Base-by-base conservation (phyloP, 2,113 vertebrate species). In the Parus major region DNA sequence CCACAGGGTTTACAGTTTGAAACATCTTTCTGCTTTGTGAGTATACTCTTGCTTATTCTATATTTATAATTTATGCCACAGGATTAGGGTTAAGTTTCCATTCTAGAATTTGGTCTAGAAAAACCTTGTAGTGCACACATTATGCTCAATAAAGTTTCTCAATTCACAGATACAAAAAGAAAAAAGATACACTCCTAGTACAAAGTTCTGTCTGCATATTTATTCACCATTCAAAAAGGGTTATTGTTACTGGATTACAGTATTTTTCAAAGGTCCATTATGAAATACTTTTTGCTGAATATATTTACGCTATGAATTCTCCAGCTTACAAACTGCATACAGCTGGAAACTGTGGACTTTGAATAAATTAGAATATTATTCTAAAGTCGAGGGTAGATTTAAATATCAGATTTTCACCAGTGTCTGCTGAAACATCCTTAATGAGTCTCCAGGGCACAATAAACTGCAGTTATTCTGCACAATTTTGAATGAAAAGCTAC, bases 281-380 rank as follows among this genome's bases (percentile, higher is more conserved):
- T 76, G 12, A 41, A 90, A 77, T 44, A 63, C 1, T 17, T 94
- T 72, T 55, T 83, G 19, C 68, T 78, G 52, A 83, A 83, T 80
- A 47, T 20, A 59, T n/a, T 73, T 81, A 44, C 35, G n/a, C 28
- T 52, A 70, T 47, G 31, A 28, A 15, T 78, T 84, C 77, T 82
- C 13, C 69, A 89, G 9, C 28, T 81, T 75, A 70, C 27, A 78
- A 85, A 77, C 61, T 27, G 25, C 35, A 75, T 44, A 78, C 61
- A 92, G 39, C 36, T 75, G 60, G n/a, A 83, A 92, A 83, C 15
- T 33, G 27, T 80, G 36, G 31, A 64, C 52, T 86, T 65, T 49
- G 55, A 66, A 46, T 70, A 95, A 73, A 81, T 80, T 66, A 78
- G 10, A 88, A 80, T 66, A 88, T 46, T 13, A 46, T 76, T 93